Conservation (phyloP, 2,888 invertebrate genomes). For the Drosophila peninsularis region DNA sequence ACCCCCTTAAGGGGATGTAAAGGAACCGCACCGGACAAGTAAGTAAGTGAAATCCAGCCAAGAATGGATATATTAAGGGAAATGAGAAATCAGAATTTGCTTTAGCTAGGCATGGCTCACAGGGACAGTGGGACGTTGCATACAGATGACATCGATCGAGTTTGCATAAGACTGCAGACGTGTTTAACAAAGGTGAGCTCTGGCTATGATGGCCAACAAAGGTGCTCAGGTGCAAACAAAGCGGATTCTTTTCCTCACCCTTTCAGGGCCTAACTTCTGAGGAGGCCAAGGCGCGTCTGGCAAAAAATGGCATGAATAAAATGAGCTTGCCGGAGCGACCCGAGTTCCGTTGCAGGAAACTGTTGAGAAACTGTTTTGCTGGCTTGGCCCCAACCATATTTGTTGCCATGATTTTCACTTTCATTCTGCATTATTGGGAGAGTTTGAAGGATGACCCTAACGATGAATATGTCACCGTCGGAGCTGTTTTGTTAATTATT, state of each 20-base stretch:
- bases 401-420: conserved; percentile 14
- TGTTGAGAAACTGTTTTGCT: conserved; percentile 28
- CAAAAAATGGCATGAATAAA: conserved; percentile 42
- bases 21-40: too few relatives aligned
- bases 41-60: too few relatives aligned
- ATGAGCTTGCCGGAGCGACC: not conserved
- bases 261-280: conserved; percentile 39
- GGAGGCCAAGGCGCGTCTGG: conserved; percentile 27
- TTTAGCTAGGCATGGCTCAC: not conserved
- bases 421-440: conserved; percentile 5
- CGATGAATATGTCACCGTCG: conserved; percentile 6
- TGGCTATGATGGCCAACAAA: accelerated
- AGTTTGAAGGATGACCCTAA: not conserved
- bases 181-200: not conserved
- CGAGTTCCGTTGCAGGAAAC: not conserved
- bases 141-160: not conserved
- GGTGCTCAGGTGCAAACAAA: not conserved
- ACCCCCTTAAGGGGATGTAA: too few relatives aligned
- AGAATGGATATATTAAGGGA: not conserved
- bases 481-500: not conserved
- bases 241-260: accelerated
- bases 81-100: not conserved
- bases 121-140: not conserved
- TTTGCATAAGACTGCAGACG: not conserved
- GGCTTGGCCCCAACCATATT: conserved; percentile 26